phyloP scores from a whole-genome alignment of 2,113 vertebrate genomes.

The Aptenodytes forsteri region DNA sequence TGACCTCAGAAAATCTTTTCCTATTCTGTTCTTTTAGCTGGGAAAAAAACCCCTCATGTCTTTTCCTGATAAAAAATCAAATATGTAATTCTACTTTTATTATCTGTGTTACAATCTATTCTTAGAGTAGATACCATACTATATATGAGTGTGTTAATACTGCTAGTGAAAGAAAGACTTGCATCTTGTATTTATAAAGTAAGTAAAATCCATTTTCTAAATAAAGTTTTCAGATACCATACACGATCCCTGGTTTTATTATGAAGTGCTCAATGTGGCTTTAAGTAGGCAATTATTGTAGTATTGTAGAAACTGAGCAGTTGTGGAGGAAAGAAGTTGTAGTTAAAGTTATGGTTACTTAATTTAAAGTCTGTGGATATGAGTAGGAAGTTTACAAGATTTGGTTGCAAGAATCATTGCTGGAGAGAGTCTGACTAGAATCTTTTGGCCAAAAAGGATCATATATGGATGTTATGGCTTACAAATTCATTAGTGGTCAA shows the following conservation, averaged over 20 bases:
- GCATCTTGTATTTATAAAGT: not conserved
- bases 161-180: not conserved
- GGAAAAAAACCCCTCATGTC: not conserved
- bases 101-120: not conserved
- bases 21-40: not conserved
- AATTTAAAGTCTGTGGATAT: not conserved
- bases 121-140: not conserved
- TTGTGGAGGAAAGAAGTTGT: not conserved
- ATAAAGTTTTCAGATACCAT: not conserved
- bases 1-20: conserved; percentile 52
- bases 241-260: not conserved
- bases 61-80: conserved; percentile 24
- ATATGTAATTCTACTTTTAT: not conserved
- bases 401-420: not conserved
- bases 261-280: not conserved
- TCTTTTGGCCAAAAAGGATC: not conserved
- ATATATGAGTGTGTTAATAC: not conserved
- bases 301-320: not conserved
- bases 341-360: not conserved
- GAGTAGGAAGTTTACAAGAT: not conserved
- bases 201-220: not conserved
- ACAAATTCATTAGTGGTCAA: not conserved
- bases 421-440: not conserved
- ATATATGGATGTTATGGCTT: not conserved
- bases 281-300: not conserved